A percentile compares a stretch with the other conserved stretches of the same genome.
Conservation (phyloP, 2,113 vertebrate species). For the Strigops habroptila region DNA sequence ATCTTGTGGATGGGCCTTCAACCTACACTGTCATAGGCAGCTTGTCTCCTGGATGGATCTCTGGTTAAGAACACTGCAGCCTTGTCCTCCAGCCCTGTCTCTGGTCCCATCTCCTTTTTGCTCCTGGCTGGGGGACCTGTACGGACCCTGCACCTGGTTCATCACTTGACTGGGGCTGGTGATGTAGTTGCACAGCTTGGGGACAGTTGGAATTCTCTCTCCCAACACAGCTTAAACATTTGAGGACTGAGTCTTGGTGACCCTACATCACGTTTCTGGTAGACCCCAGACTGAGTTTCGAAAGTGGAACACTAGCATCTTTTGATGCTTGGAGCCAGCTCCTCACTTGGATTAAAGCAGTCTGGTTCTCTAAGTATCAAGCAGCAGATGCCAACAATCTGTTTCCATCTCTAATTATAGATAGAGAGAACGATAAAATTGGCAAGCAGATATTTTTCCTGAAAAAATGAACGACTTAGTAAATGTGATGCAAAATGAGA, state of each 20-base stretch:
- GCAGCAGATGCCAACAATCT: conserved; percentile 23
- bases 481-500: conserved; percentile 12
- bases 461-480: not conserved
- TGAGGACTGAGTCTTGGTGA: not conserved
- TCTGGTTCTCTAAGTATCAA: conserved; percentile 33
- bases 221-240: not conserved
- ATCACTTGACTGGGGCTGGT: not conserved
- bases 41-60: not conserved
- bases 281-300: not conserved
- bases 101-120: not conserved
- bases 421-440: not conserved
- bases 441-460: not conserved
- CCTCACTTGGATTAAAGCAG: not conserved
- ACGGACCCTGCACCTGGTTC: not conserved
- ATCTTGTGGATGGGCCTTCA: not conserved
- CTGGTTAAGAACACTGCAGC: not conserved
- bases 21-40: not conserved
- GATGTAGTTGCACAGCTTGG: not conserved
- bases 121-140: not conserved
- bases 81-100: not conserved
- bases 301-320: not conserved
- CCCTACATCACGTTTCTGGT: not conserved
- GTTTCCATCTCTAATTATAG: conserved; percentile 44
- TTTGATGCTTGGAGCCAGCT: not conserved
- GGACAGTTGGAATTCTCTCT: not conserved